Evolutionary conservation across 2,113 vertebrate genomes (phyloP), one percentile per base, ranked within the genome.

Genomic region (Phrynosoma platyrhinos): DNA sequence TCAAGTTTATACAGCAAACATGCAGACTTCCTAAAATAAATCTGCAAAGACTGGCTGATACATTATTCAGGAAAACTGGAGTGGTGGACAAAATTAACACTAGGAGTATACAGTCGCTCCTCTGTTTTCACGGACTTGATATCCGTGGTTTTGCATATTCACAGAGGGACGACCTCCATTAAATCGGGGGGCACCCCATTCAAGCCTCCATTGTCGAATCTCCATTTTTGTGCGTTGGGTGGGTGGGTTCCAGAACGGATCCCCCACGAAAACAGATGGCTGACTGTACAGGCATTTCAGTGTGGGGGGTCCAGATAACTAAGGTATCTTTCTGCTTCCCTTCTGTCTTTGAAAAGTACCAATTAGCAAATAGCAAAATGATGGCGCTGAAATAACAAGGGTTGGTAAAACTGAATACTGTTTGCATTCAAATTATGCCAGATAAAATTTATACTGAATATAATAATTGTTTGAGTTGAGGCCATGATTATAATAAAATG

Each of bases 401-500:
- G n/a, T 25, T 81, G 68, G 25, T 40, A 74, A 81, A 81, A 80
- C 9, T 79, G 68, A 68, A 53, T 80, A 40, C 47, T 58, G 32
- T 66, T 55, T 79, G n/a, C 64, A 40, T 71, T 80, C 47, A 87
- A 20, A 30, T 55, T 76, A 7, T 32, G 25, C 52, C 53, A 75
- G 32, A 69, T 6, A 66, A 86, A 78, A 69, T 69, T 25, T 79
- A 55, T 55, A 27, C n/a, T 86, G 77, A 80, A 71, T 79, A 75
- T 90, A 80, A 92, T 92, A 86, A 84, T 89, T 85, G 64, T 89
- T 94, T 92, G 79, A 90, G 87, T 64, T 36, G 58, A 47, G 84
- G 82, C 75, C 75, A 79, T 89, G 76, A 66, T 83, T 80, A 86
- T 87, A 87, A 92, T 87, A 88, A 88, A 92, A 83, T 71, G 79